Evolutionary conservation across 2,888 invertebrate species (phyloP).

Genomic region (Neoascia interrupta): DNA sequence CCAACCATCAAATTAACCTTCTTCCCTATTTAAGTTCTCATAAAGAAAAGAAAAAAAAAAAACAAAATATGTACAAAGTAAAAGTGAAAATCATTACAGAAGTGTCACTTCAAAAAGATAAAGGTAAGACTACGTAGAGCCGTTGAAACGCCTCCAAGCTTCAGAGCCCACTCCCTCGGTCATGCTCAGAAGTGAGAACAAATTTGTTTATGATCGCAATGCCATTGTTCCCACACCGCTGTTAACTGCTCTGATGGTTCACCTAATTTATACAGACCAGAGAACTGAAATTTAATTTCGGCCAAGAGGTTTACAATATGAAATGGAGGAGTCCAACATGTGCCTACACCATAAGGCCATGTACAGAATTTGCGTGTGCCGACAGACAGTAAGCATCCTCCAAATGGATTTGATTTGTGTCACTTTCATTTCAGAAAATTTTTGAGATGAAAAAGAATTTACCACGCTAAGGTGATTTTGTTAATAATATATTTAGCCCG

Average conservation of each 20-base stretch:
- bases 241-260: background rate
- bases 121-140: no score
- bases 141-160: background rate
- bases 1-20: background rate
- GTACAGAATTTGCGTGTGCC: background rate
- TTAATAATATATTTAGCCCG: slow-evolving; percentile 14
- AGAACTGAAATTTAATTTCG: no score
- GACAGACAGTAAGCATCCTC: background rate
- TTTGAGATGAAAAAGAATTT: background rate
- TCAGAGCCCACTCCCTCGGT: background rate
- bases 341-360: background rate
- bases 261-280: no score
- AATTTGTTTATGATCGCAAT: background rate
- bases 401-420: background rate
- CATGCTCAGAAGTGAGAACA: slow-evolving; percentile 8
- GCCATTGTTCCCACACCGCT: background rate
- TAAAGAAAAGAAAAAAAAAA: no score
- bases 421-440: slow-evolving; percentile 28
- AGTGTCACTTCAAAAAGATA: background rate
- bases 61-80: no score
- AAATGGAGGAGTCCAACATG: background rate
- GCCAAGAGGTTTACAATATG: background rate
- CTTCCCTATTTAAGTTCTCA: background rate
- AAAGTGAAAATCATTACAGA: background rate
- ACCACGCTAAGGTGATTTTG: slow-evolving; percentile 22